phyloP scores from a whole-genome alignment of 2,888 invertebrate species.

The Heliconius cydno region DNA sequence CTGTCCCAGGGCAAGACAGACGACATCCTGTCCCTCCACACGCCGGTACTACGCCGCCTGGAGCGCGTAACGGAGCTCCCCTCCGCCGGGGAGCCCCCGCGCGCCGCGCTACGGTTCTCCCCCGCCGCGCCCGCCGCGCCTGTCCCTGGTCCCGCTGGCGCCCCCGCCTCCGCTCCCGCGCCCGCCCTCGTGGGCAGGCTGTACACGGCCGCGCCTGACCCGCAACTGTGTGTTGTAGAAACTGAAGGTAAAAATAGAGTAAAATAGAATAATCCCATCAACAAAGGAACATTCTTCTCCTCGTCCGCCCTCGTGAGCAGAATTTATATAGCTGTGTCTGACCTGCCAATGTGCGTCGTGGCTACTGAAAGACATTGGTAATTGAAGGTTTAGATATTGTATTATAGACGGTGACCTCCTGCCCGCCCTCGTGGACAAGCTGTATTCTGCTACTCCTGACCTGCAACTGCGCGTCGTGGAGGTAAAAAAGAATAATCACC shows the following conservation, averaged over 20 bases:
- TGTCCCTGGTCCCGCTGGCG: slow-evolving; percentile 55
- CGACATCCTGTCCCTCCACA: slow-evolving; percentile 87
- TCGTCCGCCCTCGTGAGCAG: too few relatives aligned
- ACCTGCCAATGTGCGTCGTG: too few relatives aligned
- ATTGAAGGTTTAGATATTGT: too few relatives aligned
- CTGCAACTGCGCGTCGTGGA: too few relatives aligned
- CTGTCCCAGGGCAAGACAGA: slow-evolving; percentile 86
- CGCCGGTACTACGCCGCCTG: slow-evolving; percentile 85
- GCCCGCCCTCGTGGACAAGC: too few relatives aligned
- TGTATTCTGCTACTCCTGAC: too few relatives aligned
- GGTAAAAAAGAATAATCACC: too few relatives aligned
- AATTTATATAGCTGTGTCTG: too few relatives aligned
- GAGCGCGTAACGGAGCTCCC: slow-evolving; percentile 84
- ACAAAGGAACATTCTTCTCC: too few relatives aligned
- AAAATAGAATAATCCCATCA: too few relatives aligned
- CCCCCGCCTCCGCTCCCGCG: slow-evolving; percentile 60
- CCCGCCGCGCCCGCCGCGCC: slow-evolving; percentile 61
- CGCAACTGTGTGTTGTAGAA: slow-evolving; percentile 82
- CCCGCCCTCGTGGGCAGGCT: slow-evolving; percentile 60
- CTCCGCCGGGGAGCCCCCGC: slow-evolving; percentile 62
- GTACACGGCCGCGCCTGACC: slow-evolving; percentile 86
- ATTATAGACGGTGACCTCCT: too few relatives aligned
- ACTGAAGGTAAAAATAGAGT: slow-evolving; percentile 69
- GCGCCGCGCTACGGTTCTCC: slow-evolving; percentile 68
- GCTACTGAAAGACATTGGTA: too few relatives aligned